A percentile compares a stretch with the other conserved stretches of the same genome.
Evolutionary conservation across 2,888 invertebrate species (phyloP).

Genomic region (Ommatoiulus sabulosus): DNA sequence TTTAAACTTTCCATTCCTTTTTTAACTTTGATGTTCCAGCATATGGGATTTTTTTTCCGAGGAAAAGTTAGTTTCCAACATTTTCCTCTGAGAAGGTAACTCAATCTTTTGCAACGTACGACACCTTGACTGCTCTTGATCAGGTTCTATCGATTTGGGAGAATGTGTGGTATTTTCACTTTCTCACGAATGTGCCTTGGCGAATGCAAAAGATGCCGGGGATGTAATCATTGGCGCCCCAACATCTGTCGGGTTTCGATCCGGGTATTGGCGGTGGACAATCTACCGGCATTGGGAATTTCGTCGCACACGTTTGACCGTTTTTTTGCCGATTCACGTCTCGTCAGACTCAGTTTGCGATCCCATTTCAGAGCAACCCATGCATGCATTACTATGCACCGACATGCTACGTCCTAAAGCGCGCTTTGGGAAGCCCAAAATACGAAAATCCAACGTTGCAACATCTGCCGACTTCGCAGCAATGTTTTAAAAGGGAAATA

Average conservation of each 20-base stretch:
- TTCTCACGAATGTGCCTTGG: background rate
- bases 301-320: background rate
- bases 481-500: constrained; percentile 36
- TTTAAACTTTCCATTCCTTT: background rate
- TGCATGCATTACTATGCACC: background rate
- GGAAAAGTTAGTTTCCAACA: background rate
- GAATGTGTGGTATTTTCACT: background rate
- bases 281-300: background rate
- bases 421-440: background rate
- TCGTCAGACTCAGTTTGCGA: constrained; percentile 1
- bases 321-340: constrained; percentile 2
- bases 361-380: background rate
- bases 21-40: background rate
- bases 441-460: background rate
- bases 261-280: background rate
- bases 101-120: background rate
- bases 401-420: background rate
- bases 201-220: background rate
- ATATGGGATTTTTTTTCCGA: background rate
- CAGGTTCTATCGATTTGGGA: background rate
- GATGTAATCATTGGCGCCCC: background rate
- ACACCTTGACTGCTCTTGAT: background rate
- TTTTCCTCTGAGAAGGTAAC: background rate
- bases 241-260: background rate
- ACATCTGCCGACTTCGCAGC: background rate